Percentiles rank a stretch among this genome's conserved stretches.
These are phyloP conservation scores for Zygogramma bicolorata DNA, from an alignment of 2,888 invertebrate species.

Conservation along the genomic window DNA sequence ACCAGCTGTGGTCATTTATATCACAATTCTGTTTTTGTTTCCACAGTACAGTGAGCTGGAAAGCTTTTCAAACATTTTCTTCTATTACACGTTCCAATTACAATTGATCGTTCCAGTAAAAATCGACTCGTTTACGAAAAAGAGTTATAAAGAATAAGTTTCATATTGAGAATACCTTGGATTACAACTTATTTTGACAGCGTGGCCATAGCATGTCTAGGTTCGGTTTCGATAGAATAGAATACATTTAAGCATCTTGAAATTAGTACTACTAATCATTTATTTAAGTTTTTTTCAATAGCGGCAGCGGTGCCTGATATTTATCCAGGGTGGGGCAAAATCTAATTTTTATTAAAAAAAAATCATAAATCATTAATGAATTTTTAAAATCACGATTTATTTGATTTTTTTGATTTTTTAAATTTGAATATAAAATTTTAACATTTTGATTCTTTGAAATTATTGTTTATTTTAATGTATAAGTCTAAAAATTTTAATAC, in stretches of 20 bases:
- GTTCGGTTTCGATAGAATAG: no score
- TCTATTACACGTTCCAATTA: not conserved
- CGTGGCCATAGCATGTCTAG: no score
- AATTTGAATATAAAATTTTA: no score
- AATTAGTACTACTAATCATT: not conserved
- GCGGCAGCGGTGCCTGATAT: no score
- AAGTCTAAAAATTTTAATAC: no score
- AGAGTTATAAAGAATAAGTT: not conserved
- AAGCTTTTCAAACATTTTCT: conserved; percentile 5
- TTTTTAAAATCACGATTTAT: no score
- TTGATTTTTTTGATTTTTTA: no score
- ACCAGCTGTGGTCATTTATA: conserved; percentile 65
- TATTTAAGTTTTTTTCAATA: not conserved
- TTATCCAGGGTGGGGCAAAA: no score
- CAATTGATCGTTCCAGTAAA: not conserved
- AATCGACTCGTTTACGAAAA: not conserved
- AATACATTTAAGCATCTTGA: not conserved
- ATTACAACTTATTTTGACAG: not conserved
- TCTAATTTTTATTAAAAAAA: no score
- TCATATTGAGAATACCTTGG: not conserved
- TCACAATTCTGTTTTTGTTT: conserved; percentile 61
- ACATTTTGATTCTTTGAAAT: no score
- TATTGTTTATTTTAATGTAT: no score
- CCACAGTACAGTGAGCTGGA: conserved; percentile 41
- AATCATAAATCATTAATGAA: no score